A percentile compares a stretch with the other conserved stretches of the same genome.
phyloP scores from a whole-genome alignment of 2,113 vertebrate genomes.

The Notechis scutatus region DNA sequence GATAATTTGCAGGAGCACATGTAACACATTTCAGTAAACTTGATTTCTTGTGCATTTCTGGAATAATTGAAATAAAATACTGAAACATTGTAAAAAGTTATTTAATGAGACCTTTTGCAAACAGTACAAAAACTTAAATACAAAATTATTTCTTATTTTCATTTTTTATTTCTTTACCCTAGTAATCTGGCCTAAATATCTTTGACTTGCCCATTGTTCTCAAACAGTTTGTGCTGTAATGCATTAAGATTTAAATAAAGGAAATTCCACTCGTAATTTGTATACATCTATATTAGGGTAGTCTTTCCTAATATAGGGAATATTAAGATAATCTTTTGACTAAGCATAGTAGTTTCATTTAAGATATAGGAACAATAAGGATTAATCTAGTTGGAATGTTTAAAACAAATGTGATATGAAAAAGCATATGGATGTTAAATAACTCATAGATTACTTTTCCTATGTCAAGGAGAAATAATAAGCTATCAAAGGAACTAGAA shows the following conservation, averaged over 20 bases:
- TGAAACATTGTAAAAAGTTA: slow-evolving; percentile 64
- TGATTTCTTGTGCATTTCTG: not conserved
- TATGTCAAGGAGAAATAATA: slow-evolving; percentile 50
- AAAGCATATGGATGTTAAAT: slow-evolving; percentile 57
- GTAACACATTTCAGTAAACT: not conserved
- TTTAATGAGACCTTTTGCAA: slow-evolving; percentile 78
- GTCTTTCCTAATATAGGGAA: slow-evolving; percentile 40
- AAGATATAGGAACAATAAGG: slow-evolving; percentile 46
- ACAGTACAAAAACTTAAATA: slow-evolving; percentile 83
- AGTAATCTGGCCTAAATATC: slow-evolving; percentile 63
- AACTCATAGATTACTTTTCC: slow-evolving; percentile 54
- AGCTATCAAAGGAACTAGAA: slow-evolving; percentile 55
- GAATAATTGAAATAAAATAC: slow-evolving; percentile 41
- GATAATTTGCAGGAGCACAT: not conserved
- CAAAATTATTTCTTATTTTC: slow-evolving; percentile 76
- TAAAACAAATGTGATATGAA: slow-evolving; percentile 53
- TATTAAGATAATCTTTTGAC: slow-evolving; percentile 61
- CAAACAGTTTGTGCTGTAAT: slow-evolving; percentile 63
- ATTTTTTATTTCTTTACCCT: slow-evolving; percentile 60
- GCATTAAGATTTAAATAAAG: slow-evolving; percentile 74
- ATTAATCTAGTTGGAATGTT: slow-evolving; percentile 42
- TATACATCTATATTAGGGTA: slow-evolving; percentile 59
- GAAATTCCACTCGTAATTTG: slow-evolving; percentile 68
- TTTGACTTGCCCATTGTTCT: slow-evolving; percentile 62
- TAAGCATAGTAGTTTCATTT: slow-evolving; percentile 59